A percentile compares a stretch with the other conserved stretches of the same genome.
Evolutionary conservation across 2,113 vertebrate species (phyloP).

Genomic region (Notothenia coriiceps): DNA sequence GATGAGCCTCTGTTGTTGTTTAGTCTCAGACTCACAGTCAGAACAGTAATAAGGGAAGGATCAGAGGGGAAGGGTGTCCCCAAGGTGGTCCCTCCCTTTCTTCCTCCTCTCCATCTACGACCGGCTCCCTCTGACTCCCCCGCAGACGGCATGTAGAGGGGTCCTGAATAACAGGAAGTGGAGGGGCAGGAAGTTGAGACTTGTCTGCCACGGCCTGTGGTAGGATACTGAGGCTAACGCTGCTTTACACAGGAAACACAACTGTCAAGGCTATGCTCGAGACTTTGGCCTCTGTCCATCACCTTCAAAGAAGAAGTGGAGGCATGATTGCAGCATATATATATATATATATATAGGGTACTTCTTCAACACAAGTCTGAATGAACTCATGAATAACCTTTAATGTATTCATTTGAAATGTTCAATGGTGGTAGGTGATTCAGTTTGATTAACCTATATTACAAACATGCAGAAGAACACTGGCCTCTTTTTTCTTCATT

Average conservation of each 20-base stretch:
- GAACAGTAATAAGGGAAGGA: conserved; percentile 79
- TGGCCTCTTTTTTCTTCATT: conserved; percentile 39
- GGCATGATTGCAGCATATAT: not conserved
- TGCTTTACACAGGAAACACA: conserved; percentile 75
- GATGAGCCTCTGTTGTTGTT: conserved; percentile 82
- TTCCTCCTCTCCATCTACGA: conserved; percentile 45
- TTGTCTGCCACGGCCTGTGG: conserved; percentile 78
- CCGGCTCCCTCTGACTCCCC: conserved; percentile 41
- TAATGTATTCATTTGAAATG: not conserved
- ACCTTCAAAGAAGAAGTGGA: conserved; percentile 47
- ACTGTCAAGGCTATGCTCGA: conserved; percentile 76
- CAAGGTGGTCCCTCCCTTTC: conserved; percentile 72
- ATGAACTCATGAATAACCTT: not conserved
- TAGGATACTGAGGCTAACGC: conserved; percentile 69
- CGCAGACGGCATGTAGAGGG: conserved; percentile 68
- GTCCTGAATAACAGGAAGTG: conserved; percentile 86
- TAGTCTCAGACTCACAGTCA: conserved; percentile 79
- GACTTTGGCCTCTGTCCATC: conserved; percentile 71
- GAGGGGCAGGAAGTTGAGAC: conserved; percentile 84
- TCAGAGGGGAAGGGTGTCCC: conserved; percentile 80
- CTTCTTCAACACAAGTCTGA: conserved; percentile 12
- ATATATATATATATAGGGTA: too few relatives aligned
- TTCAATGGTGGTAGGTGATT: not conserved
- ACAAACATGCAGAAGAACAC: not conserved
- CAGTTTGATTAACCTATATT: not conserved